Evolutionary conservation across 2,113 vertebrate genomes (phyloP).

Genomic region (Anguilla rostrata): DNA sequence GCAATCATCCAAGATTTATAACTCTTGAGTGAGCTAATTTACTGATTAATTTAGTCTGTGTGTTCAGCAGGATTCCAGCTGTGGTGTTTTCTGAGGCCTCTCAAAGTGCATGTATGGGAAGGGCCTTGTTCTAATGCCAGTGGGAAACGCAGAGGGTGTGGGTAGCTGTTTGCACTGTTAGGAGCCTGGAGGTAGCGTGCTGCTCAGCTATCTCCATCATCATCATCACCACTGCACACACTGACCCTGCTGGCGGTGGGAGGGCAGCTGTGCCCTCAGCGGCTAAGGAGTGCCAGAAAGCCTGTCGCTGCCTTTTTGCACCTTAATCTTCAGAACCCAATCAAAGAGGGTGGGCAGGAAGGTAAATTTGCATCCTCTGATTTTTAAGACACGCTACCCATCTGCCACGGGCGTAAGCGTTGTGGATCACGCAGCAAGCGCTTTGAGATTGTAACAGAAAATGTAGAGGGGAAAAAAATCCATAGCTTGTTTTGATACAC

Average conservation of each 20-base stretch:
- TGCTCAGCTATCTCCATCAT: background rate
- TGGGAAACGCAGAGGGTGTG: background rate
- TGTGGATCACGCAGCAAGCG: background rate
- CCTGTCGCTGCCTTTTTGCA: background rate
- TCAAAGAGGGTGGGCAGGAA: background rate
- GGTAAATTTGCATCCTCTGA: background rate
- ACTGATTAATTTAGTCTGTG: too few relatives aligned
- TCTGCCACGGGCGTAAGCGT: conserved; percentile 13
- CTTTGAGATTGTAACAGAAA: background rate
- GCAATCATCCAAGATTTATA: too few relatives aligned
- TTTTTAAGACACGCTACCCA: background rate
- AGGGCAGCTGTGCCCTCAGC: background rate
- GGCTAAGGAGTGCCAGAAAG: background rate
- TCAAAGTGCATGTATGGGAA: background rate
- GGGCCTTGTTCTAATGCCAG: background rate
- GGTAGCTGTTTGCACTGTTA: background rate
- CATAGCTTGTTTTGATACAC: background rate
- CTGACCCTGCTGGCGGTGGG: background rate
- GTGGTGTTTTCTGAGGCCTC: background rate
- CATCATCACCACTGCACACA: background rate
- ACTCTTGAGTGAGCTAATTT: too few relatives aligned
- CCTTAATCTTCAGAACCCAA: background rate
- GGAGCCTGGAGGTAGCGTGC: background rate
- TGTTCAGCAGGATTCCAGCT: too few relatives aligned
- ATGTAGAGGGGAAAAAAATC: background rate